Percentiles rank a stretch among this genome's conserved stretches.
Conservation (phyloP, 2,113 vertebrate species). For the Corydoras maculifer region DNA sequence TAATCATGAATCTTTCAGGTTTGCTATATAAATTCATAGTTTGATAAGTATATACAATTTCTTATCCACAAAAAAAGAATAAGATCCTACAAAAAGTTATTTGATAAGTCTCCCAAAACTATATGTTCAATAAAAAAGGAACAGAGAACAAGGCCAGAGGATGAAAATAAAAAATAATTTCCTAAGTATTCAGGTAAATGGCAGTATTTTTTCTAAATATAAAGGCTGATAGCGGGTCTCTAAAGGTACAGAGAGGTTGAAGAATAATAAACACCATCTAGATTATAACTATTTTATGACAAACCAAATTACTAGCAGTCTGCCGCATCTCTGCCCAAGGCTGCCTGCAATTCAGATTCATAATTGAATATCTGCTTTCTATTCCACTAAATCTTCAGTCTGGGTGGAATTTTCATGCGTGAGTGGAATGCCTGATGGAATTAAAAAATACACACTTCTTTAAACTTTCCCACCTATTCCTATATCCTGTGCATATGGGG, state of each 20-base stretch:
- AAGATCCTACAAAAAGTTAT: too few species aligned
- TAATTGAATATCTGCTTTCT: constrained; percentile 13
- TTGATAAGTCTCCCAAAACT: too few species aligned
- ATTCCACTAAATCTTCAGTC: constrained; percentile 8
- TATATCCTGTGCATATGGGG: background rate
- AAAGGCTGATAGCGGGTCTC: too few species aligned
- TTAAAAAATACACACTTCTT: background rate
- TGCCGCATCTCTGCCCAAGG: constrained; percentile 1
- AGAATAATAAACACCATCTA: constrained; percentile 3
- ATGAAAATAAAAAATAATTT: too few species aligned
- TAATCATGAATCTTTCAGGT: too few species aligned
- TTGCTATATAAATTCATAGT: too few species aligned
- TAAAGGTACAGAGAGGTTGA: background rate
- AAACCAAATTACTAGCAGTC: background rate
- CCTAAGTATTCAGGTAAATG: too few species aligned
- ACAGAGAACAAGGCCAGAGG: too few species aligned
- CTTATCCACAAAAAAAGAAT: too few species aligned
- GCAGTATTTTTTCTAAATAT: too few species aligned
- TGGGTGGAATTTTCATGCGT: constrained; percentile 5
- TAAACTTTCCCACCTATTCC: background rate
- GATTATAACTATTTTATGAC: constrained; percentile 9
- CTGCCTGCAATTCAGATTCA: constrained; percentile 4
- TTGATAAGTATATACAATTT: too few species aligned
- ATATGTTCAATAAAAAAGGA: too few species aligned
- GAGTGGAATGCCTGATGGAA: constrained; percentile 5